phyloP scores from a whole-genome alignment of 2,888 invertebrate genomes.

The Rhagium mordax region DNA sequence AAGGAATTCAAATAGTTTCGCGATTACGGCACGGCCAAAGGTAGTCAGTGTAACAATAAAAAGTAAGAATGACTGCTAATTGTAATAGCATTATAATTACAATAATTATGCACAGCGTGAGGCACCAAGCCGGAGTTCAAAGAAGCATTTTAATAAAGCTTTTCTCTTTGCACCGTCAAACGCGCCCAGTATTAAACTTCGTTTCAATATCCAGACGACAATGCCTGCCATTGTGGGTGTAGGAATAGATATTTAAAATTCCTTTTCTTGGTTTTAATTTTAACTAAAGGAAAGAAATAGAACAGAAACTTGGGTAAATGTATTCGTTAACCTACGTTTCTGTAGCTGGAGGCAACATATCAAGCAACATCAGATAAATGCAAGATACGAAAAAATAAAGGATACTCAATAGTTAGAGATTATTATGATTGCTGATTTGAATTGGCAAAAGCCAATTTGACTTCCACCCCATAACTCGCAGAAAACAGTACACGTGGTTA shows the following conservation, averaged over 20 bases:
- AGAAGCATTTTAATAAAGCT: neutral
- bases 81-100: neutral
- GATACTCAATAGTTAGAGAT: too few species aligned
- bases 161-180: neutral
- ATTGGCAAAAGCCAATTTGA: too few species aligned
- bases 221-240: neutral
- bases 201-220: neutral
- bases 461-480: too few species aligned
- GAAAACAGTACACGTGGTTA: too few species aligned
- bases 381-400: too few species aligned
- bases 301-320: too few species aligned
- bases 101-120: neutral
- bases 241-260: too few species aligned
- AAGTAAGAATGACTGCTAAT: constrained; percentile 7
- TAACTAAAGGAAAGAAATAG: neutral
- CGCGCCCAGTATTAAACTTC: neutral
- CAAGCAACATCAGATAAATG: too few species aligned
- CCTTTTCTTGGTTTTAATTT: too few species aligned
- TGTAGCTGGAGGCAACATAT: too few species aligned
- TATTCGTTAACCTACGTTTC: too few species aligned
- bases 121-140: neutral
- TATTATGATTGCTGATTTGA: too few species aligned
- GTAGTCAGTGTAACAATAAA: constrained; percentile 1
- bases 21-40: neutral
- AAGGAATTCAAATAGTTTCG: constrained; percentile 12